These are phyloP conservation scores for Lordiphosa andalusiaca DNA, from an alignment of 2,888 invertebrate genomes.

Conservation along the genomic window DNA sequence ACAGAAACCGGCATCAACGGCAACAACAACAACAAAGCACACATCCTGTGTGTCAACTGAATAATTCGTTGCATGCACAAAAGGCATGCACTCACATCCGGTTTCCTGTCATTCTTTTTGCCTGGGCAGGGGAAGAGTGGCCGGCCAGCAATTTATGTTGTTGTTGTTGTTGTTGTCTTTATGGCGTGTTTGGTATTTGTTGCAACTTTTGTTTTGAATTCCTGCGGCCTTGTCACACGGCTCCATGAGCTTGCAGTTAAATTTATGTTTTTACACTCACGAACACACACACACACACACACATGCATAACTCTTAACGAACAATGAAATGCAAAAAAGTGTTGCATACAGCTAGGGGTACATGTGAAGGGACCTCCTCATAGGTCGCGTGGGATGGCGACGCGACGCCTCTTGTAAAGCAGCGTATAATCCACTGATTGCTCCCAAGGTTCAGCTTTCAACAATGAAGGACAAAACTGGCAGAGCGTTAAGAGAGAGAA, in stretches of 20 bases:
- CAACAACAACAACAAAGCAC: conserved; percentile 66
- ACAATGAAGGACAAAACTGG: conserved; percentile 51
- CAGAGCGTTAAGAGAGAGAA: background rate
- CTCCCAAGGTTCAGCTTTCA: conserved; percentile 74
- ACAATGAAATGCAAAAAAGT: conserved; percentile 58
- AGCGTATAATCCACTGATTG: conserved; percentile 73
- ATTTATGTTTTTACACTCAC: conserved; percentile 67
- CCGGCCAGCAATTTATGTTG: conserved; percentile 66
- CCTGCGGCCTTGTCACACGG: conserved; percentile 75
- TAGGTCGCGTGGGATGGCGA: conserved; percentile 39
- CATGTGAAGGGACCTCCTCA: conserved; percentile 8
- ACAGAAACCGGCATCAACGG: conserved; percentile 21
- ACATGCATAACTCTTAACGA: conserved; percentile 54
- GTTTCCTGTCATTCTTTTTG: conserved; percentile 75
- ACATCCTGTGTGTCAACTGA: conserved; percentile 75
- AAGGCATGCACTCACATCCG: conserved; percentile 75
- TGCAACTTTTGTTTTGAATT: conserved; percentile 76
- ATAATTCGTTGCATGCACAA: conserved; percentile 75
- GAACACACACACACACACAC: conserved; percentile 3
- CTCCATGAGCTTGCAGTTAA: conserved; percentile 71
- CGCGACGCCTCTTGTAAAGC: conserved; percentile 46
- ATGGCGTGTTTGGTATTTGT: conserved; percentile 75
- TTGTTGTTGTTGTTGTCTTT: conserved; percentile 62
- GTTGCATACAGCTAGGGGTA: conserved; percentile 38
- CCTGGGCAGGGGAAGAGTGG: conserved; percentile 25